Evolutionary conservation across 2,888 invertebrate genomes (phyloP), one percentile per base, ranked within the genome.

Genomic region (Phortica magna): DNA sequence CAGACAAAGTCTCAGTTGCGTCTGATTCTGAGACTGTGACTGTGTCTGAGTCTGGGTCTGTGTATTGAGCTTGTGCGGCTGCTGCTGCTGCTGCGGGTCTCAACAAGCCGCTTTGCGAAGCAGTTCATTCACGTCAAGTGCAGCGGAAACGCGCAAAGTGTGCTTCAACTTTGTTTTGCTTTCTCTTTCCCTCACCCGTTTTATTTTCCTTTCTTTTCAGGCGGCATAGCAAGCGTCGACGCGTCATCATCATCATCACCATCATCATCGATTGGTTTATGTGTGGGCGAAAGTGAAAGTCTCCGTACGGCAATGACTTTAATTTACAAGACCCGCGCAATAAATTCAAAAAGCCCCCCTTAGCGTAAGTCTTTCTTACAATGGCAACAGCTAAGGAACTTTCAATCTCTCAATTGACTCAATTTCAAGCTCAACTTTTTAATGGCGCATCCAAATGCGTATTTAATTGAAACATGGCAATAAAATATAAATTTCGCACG

Each of bases 131-230:
- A 61, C 31, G 61, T 68, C 68, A 68, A 48, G n/a, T 14, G 9
- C 43, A 68, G 22, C 68, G 68, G 68, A 68, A 68, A 19, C 48
- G n/a, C 17, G 48, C 68, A 68, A 68, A 68, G 68, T 68, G 22
- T 68, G 43, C 17, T 48, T n/a, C n/a, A 48, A 43, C 48, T 42
- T 68, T 43, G 7, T 59, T 31, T 31, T 31, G 31, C 31, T 31
- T 31, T 31, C 5, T 31, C 5, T 31, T 31, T 4, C 1, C 31
- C 5, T 31, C 31, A 0, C 31, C 5, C 31, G 31, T 31, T 31
- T 31, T 31, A 31, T 31, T 31, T 31, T 31, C 31, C 31, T 61
- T 61, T 22, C 22, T 22, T 48, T 48, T 68, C 22, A 41, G 67
- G n/a, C 57, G 19, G n/a, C 61, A 59, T 22, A 31, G 59, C 59